Conservation (phyloP, 2,888 invertebrate species). For the Ormyrus rosae region DNA sequence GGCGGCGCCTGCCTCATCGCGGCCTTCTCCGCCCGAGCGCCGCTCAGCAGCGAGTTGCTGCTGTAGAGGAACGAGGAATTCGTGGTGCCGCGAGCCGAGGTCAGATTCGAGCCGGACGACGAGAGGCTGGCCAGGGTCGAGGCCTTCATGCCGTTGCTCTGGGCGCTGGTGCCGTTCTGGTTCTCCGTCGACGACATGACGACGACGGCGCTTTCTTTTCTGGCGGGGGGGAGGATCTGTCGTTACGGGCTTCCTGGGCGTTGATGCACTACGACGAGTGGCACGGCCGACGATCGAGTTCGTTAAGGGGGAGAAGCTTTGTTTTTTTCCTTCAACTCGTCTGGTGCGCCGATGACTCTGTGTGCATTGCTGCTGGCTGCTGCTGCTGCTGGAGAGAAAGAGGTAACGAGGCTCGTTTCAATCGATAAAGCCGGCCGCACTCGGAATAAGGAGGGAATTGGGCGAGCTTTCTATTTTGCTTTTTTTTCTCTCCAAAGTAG, state of each 20-base stretch:
- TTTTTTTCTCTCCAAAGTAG: background rate
- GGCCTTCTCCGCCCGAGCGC: constrained; percentile 17
- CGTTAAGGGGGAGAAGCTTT: constrained; percentile 14
- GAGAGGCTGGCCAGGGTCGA: constrained; percentile 61
- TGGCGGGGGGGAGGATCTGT: background rate
- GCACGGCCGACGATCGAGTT: background rate
- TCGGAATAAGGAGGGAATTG: background rate
- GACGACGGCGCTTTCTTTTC: background rate
- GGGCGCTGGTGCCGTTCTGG: constrained; percentile 59
- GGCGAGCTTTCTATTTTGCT: background rate
- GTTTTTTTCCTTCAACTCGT: constrained; percentile 23
- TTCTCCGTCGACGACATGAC: constrained; percentile 54
- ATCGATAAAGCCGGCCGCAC: constrained; percentile 9
- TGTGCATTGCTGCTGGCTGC: constrained; percentile 36
- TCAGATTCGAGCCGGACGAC: constrained; percentile 56
- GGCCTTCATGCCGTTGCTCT: constrained; percentile 71
- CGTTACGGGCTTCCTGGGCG: background rate
- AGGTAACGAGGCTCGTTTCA: constrained; percentile 23
- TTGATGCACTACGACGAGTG: no score
- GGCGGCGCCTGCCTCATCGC: constrained; percentile 83
- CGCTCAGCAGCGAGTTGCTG: constrained; percentile 69
- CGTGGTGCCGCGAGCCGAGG: constrained; percentile 63
- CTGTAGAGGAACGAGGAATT: constrained; percentile 73
- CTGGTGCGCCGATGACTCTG: constrained; percentile 4
- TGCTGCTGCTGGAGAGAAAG: background rate